phyloP scores from a whole-genome alignment of 2,888 invertebrate genomes.

The Macaria notata region DNA sequence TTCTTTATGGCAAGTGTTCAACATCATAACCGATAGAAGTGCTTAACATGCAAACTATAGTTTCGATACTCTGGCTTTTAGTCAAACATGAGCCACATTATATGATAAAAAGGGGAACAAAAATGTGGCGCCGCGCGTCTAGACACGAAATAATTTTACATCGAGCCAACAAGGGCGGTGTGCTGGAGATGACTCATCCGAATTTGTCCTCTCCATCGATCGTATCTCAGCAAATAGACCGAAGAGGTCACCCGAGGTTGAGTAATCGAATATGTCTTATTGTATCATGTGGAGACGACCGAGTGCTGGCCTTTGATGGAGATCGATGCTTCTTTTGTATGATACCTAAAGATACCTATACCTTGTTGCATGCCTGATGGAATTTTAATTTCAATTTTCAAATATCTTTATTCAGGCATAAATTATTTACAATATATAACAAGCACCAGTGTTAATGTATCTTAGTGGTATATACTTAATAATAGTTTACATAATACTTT shows the following conservation, averaged over 20 bases:
- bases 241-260: constrained; percentile 48
- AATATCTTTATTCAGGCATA: too few species aligned
- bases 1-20: too few species aligned
- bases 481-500: too few species aligned
- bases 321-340: background rate
- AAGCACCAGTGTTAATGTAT: too few species aligned
- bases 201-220: constrained; percentile 69
- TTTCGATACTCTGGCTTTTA: too few species aligned
- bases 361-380: too few species aligned
- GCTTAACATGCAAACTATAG: too few species aligned
- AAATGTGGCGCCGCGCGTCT: constrained; percentile 69
- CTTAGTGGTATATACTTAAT: too few species aligned
- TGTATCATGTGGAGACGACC: constrained; percentile 43
- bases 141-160: constrained; percentile 76
- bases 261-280: constrained; percentile 55
- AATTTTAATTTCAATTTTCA: too few species aligned
- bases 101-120: constrained; percentile 4
- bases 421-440: too few species aligned
- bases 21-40: too few species aligned
- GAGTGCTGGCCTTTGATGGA: constrained; percentile 7
- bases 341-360: background rate
- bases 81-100: too few species aligned
- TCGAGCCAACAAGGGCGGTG: constrained; percentile 68
- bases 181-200: constrained; percentile 71
- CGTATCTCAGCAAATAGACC: constrained; percentile 59